Base-by-base conservation (phyloP, 2,113 vertebrate species). In the Pogonocichla stellata region DNA sequence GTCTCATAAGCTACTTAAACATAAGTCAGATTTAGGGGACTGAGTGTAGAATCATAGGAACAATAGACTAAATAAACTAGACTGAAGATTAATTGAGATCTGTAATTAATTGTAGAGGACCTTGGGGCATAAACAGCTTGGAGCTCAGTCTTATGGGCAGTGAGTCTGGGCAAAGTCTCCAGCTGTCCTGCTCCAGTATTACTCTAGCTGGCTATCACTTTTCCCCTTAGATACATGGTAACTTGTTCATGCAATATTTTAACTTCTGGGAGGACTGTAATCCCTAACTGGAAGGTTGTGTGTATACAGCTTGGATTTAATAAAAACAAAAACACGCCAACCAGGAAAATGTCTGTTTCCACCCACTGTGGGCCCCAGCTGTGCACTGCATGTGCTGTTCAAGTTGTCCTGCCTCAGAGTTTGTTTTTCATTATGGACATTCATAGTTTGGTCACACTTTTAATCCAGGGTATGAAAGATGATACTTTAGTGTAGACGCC, bases 401-500 rank as follows among this genome's bases (percentile, higher is more conserved):
- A n/a, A 62, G 56, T 50, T 86, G 47, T 72, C 66, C 45, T 33
- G 47, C 61, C 48, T 96, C 92, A 47, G 72, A 85, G 50, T 70
- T 84, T 33, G n/a, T 25, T 45, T 91, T 83, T 67, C 38, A n/a
- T 24, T 70, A 25, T 1, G 1, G 1, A 62, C 42, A 2, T 47
- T 97, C 97, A 98, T 78, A 98, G 93, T 84, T 98, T 98, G 72
- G 98, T 98, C 92, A 99, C 95, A 65, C 98, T 99, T 87, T 96
- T 98, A 97, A 99, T 99, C 99, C 99, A 99, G 70, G 98, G 97
- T 90, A 98, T 96, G 77, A 99, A 99, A 86, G 98, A 98, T 1
- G 99, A 99, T 20, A 99, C 99, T 98, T 99, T 99, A 45, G 99
- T 99, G 92, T 99, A 99, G 92, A 99, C 99, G 8, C 99, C 99